Evolutionary conservation across 2,113 vertebrate species (phyloP).

Genomic region (Rana temporaria): DNA sequence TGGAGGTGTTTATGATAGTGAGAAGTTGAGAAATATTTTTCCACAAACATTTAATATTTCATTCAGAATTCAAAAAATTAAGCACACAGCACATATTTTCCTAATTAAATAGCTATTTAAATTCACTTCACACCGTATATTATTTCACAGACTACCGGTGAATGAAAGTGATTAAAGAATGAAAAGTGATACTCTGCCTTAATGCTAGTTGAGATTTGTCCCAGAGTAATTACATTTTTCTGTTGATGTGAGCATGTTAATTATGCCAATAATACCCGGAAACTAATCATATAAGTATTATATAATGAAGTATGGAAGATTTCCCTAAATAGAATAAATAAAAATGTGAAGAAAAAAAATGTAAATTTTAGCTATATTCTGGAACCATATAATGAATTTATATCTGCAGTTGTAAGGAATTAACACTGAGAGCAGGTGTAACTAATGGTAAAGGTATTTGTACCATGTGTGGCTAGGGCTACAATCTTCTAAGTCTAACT

Average conservation of each 20-base stretch:
- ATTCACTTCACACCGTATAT: background rate
- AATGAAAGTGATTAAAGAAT: background rate
- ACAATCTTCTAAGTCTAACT: too few relatives aligned
- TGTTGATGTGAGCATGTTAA: slow-evolving; percentile 27
- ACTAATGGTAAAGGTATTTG: background rate
- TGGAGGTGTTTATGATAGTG: slow-evolving; percentile 45
- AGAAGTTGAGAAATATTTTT: slow-evolving; percentile 43
- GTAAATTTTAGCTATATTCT: background rate
- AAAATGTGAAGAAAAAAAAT: background rate
- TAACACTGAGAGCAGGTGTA: slow-evolving; percentile 8
- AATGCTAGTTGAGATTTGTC: slow-evolving; percentile 17
- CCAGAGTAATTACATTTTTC: slow-evolving; percentile 20
- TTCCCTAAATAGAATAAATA: background rate
- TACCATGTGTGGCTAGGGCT: too few relatives aligned
- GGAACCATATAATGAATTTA: background rate
- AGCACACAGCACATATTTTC: slow-evolving; percentile 10
- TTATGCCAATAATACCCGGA: slow-evolving; percentile 22
- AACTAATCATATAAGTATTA: slow-evolving; percentile 7
- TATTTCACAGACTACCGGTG: slow-evolving; percentile 10
- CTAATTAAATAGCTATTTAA: slow-evolving; percentile 20
- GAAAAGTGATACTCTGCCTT: background rate
- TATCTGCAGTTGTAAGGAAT: slow-evolving; percentile 15
- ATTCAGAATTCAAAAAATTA: slow-evolving; percentile 3
- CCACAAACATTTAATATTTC: slow-evolving; percentile 46
- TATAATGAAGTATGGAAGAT: slow-evolving; percentile 21